Percentiles rank a stretch among this genome's conserved stretches.
These are phyloP conservation scores for Synanceia verrucosa DNA, from an alignment of 2,797 vertebrate genomes.

Conservation along the genomic window DNA sequence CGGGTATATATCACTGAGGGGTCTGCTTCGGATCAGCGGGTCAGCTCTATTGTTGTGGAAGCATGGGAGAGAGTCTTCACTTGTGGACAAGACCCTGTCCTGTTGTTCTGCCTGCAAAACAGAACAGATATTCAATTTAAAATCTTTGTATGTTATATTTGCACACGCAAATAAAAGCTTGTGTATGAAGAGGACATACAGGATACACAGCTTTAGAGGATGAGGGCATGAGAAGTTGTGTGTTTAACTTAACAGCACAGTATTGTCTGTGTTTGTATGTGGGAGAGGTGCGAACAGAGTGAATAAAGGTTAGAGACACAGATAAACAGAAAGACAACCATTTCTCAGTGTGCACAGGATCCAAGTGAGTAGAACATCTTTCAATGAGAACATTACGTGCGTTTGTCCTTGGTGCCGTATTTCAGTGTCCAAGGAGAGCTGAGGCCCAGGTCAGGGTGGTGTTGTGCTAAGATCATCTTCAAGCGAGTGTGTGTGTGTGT, in stretches of 20 bases:
- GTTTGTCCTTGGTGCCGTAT: conserved; percentile 71
- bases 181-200: background rate
- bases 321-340: conserved; percentile 21
- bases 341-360: conserved; percentile 24
- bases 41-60: conserved; percentile 52
- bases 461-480: conserved; percentile 52
- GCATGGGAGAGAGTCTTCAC: conserved; percentile 64
- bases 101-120: conserved; percentile 78
- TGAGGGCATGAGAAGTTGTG: background rate
- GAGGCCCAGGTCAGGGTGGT: conserved; percentile 69
- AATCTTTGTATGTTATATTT: background rate
- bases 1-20: conserved; percentile 70
- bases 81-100: conserved; percentile 76
- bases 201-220: background rate
- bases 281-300: background rate
- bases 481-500: conserved; percentile 38
- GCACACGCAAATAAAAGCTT: conserved; percentile 3
- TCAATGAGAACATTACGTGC: conserved; percentile 40
- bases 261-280: conserved; percentile 1
- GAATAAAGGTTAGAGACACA: background rate
- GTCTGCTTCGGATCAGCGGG: conserved; percentile 56
- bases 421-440: conserved; percentile 63
- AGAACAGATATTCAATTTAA: conserved; percentile 54
- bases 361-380: conserved; percentile 24
- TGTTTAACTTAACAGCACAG: conserved; percentile 16